Conservation (phyloP, 1,140 invertebrate species). For the Scaptodrosophila lebanonensis region DNA sequence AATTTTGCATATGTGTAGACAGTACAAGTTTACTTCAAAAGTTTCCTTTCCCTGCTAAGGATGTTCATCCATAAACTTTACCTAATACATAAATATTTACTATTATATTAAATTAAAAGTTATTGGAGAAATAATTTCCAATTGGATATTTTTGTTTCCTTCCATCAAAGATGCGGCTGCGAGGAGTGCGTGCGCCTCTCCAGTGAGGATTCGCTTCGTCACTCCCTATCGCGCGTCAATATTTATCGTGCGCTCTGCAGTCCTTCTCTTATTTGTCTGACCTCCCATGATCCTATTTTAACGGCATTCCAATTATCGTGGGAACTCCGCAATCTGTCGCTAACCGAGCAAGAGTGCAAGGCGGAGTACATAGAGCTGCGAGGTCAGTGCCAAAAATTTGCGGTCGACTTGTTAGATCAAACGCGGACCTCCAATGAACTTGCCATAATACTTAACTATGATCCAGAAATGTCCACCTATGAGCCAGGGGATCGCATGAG, state of each 20-base stretch:
- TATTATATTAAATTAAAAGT: too few relatives aligned
- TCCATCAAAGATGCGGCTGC: constrained; percentile 84
- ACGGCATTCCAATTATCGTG: constrained; percentile 90
- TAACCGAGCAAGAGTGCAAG: constrained; percentile 89
- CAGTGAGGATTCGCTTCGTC: constrained; percentile 86
- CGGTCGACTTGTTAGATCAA: constrained; percentile 92
- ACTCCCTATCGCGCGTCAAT: constrained; percentile 93
- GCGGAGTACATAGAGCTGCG: constrained; percentile 88
- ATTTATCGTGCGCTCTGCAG: constrained; percentile 94
- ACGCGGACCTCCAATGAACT: constrained; percentile 93
- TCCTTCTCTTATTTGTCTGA: constrained; percentile 92
- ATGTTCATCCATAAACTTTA: too few relatives aligned
- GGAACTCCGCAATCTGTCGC: constrained; percentile 87
- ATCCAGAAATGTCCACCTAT: constrained; percentile 83
- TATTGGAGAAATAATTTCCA: too few relatives aligned
- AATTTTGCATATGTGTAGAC: too few relatives aligned
- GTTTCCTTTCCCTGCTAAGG: too few relatives aligned
- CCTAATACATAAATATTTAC: too few relatives aligned
- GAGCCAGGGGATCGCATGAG: constrained; percentile 86
- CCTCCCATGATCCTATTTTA: constrained; percentile 89
- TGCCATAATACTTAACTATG: constrained; percentile 93
- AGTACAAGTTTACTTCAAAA: too few relatives aligned
- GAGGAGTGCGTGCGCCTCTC: constrained; percentile 86
- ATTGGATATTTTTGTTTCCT: background rate
- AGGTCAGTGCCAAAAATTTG: constrained; percentile 92